phyloP scores from a whole-genome alignment of 2,888 invertebrate species.

The Apamea sordens region DNA sequence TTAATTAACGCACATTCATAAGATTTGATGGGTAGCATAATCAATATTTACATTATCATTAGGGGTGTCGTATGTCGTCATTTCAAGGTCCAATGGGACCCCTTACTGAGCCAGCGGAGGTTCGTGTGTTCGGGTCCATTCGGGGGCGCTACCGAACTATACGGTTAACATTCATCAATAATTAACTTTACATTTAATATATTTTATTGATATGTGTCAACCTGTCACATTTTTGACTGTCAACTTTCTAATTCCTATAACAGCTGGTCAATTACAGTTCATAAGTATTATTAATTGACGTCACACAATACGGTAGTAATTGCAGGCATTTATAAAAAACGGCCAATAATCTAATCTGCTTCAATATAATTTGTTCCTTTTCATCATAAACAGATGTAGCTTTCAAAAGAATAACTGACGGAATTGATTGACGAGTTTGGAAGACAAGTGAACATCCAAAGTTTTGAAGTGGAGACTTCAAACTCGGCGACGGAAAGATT shows the following conservation, averaged over 20 bases:
- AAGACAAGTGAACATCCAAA: constrained; percentile 47
- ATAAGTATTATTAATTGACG: background rate
- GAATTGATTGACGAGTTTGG: constrained; percentile 29
- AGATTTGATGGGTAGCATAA: too few species aligned
- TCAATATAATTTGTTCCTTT: background rate
- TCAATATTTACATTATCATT: too few species aligned
- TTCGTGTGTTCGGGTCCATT: too few species aligned
- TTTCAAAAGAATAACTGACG: constrained; percentile 1
- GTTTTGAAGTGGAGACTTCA: constrained; percentile 43
- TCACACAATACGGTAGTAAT: too few species aligned
- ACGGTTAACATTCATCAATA: background rate
- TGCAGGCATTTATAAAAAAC: background rate
- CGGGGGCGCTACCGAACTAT: too few species aligned
- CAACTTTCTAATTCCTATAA: background rate
- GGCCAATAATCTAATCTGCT: background rate
- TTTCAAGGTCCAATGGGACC: too few species aligned
- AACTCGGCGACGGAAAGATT: constrained; percentile 30
- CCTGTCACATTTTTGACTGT: background rate
- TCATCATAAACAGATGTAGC: constrained; percentile 6
- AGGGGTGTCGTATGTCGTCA: too few species aligned
- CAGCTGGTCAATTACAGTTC: background rate
- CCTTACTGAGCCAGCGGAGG: too few species aligned
- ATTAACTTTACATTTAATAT: background rate
- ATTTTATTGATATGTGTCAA: too few species aligned
- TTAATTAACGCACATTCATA: too few species aligned